Conservation (phyloP, 1,140 invertebrate genomes). For the Aphaenogaster rudis region DNA sequence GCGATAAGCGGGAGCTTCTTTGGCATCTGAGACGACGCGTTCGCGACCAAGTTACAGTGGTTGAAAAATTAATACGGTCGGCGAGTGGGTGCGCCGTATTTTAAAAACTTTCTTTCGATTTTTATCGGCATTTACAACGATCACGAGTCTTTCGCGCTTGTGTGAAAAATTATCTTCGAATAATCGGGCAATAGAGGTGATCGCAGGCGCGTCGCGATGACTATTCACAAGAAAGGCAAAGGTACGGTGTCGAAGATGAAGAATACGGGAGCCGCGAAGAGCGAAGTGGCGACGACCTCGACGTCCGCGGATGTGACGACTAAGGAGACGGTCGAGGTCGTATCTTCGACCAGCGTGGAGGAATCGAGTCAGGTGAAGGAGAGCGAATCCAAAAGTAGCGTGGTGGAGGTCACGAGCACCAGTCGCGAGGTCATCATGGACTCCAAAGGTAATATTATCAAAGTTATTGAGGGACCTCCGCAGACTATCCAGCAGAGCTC, state of each 20-base stretch:
- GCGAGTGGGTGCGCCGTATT: background rate
- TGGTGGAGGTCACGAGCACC: constrained; percentile 78
- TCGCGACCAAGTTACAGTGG: background rate
- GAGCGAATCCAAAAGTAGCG: constrained; percentile 77
- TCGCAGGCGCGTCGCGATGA: constrained; percentile 50
- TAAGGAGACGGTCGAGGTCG: constrained; percentile 71
- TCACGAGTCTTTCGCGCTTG: background rate
- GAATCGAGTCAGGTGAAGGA: constrained; percentile 78
- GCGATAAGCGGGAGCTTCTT: constrained; percentile 14
- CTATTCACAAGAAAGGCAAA: constrained; percentile 69
- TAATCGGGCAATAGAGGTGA: background rate
- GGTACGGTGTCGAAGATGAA: constrained; percentile 52
- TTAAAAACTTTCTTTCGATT: background rate
- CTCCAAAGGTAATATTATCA: constrained; percentile 81
- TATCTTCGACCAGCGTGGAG: constrained; percentile 79
- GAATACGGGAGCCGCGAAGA: constrained; percentile 65
- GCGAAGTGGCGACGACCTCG: constrained; percentile 67
- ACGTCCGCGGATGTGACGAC: constrained; percentile 60
- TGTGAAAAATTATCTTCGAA: constrained; percentile 11
- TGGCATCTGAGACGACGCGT: background rate
- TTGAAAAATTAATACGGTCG: background rate
- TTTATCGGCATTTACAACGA: background rate
- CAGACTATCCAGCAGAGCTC: constrained; percentile 61
- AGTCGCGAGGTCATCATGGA: constrained; percentile 82
- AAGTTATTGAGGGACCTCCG: constrained; percentile 77